Base-by-base conservation (phyloP, 2,888 invertebrate genomes). In the Acleris laterana region DNA sequence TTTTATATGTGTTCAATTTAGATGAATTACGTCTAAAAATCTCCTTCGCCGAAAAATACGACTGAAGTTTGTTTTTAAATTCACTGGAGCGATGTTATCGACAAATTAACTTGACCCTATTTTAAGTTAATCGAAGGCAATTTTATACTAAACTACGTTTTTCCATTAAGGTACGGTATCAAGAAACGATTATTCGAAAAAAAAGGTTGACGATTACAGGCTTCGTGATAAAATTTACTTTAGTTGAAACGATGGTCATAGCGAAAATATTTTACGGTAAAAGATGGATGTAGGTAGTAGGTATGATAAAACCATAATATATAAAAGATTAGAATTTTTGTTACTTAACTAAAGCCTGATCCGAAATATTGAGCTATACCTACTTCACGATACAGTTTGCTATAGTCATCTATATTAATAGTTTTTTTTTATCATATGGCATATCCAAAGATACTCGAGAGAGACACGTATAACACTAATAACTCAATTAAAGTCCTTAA, bases 61-160 rank as follows among this genome's bases (percentile, higher is more conserved):
- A 32, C 42, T 49, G 25, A 53, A 64, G 25, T 61, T 44, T 51
- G 60, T 65, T 61, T 32, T 56, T 61, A 65, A 50, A 61, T 60
- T 61, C 50, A 65, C 51, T 55, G 44, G 44, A 42, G 55, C 53
- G 60, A 61, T 65, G 55, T 56, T 65, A 65, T 65, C 65, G 22
- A 32, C 25, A 65, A 65, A 65, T 60, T 65, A 22, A 60, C 50
- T 50, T 56, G 60, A 17, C 65, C 65, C 60, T 56, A 60, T 60
- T 64, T 61, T 49, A 60, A 55, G 64, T 50, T 28, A 56, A 51
- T 56, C 42, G 55, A 50, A 50, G 20, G 44, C 28, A 42, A 55
- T 55, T 65, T 55, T 49, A 44, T 42, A 28, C 49, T 53, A 49
- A 65, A 65, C 60, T 56, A 65, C 65, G 60, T 22, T 56, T 17